phyloP scores from a whole-genome alignment of 37 sponge, comb jelly and placozoan species.

The Ephydatia muelleri region DNA sequence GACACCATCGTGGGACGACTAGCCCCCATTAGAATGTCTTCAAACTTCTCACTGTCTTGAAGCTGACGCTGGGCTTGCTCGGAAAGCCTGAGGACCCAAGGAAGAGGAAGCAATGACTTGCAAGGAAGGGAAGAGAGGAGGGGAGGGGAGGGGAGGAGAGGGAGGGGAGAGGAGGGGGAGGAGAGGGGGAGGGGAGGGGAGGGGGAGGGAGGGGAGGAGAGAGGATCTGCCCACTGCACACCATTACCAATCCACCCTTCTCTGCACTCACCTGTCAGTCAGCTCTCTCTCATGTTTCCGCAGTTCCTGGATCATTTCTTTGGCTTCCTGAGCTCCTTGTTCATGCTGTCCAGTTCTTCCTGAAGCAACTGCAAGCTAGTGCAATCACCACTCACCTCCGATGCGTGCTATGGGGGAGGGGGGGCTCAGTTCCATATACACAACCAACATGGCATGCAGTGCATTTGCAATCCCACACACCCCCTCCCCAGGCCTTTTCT shows the following conservation, averaged over 20 bases:
- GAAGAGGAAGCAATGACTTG: slow-evolving; percentile 71
- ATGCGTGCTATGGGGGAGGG: neutral
- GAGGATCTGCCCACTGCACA: neutral
- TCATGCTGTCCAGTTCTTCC: slow-evolving; percentile 45
- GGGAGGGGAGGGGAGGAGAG: neutral
- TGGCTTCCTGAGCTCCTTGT: slow-evolving; percentile 21
- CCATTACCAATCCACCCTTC: neutral
- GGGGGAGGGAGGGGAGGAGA: slow-evolving; percentile 22
- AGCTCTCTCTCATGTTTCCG: slow-evolving; percentile 43
- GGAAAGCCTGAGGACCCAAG: slow-evolving; percentile 65
- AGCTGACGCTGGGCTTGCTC: slow-evolving; percentile 78
- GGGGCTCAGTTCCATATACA: neutral
- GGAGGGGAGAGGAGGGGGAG: slow-evolving; percentile 37
- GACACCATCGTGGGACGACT: slow-evolving; percentile 55
- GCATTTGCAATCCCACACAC: neutral
- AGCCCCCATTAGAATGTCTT: slow-evolving; percentile 63
- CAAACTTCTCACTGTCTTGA: slow-evolving; percentile 72
- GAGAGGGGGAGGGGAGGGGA: slow-evolving; percentile 31
- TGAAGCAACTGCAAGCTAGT: neutral
- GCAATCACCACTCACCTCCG: neutral
- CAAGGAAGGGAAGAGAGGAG: neutral
- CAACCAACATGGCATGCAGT: no score
- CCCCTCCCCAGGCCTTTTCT: neutral
- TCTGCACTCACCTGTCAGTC: slow-evolving; percentile 56
- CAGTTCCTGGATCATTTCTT: slow-evolving; percentile 35